Base-by-base conservation (phyloP, 2,113 vertebrate species). In the Hipposideros armiger region DNA sequence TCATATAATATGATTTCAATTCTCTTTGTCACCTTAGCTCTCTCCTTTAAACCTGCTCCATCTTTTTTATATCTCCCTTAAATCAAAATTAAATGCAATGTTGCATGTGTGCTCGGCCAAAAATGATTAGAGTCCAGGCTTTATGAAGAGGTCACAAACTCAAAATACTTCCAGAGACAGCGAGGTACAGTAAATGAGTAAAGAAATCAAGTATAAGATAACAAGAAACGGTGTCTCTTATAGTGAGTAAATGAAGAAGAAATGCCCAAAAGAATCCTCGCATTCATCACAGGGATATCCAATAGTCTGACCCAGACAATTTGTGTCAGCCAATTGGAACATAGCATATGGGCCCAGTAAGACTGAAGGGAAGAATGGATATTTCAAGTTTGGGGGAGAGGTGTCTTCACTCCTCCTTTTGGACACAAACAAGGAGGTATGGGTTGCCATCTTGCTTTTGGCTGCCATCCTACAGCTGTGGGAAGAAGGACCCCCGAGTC, bases 21-120 rank as follows among this genome's bases (percentile, higher is more conserved):
- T 77, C 80, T 42, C 58, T 64, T 36, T 66, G 66, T 72, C 70
- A 87, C 52, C 26, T 85, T 64, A 70, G 36, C n/a, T 54, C 11
- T 83, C 58, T 83, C 69, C 70, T 74, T 93, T 72, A 92, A 90
- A 62, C 26, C 32, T 54, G 50, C 15, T 91, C 70, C 26, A 32
- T 58, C 77, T 56, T 83, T 72, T 90, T 88, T 77, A 73, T n/a
- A 90, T 42, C 17, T 60, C 60, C 52, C 90, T 93, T 50, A 73
- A n/a, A 74, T 72, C 73, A 95, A 91, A 62, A 54, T 86, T 13
- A 89, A 91, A 80, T 73, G 26, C 52, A 62, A 81, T 11, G 2
- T 36, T 73, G 40, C 54, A 64, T 22, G 15, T 45, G 22, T 93
- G 22, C 42, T 92, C 6, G 3, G 26, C 32, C 77, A 78, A 36